phyloP scores from a whole-genome alignment of 2,888 invertebrate genomes.

The Ectobius pallidus region DNA sequence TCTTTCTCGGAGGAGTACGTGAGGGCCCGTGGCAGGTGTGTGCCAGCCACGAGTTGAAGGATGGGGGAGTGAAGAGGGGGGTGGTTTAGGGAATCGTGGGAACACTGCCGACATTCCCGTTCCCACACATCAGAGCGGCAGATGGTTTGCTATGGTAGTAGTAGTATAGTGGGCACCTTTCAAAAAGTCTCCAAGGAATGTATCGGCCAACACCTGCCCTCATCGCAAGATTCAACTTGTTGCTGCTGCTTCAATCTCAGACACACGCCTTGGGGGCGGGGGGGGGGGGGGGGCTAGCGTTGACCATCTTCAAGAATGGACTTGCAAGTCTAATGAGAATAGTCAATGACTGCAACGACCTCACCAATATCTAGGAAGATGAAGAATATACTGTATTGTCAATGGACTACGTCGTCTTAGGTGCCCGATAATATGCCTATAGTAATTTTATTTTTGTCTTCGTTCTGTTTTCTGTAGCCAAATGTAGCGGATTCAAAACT shows the following conservation, averaged over 20 bases:
- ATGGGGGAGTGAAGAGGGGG: slow-evolving; percentile 17
- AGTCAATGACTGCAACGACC: too few relatives aligned
- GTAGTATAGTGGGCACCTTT: background rate
- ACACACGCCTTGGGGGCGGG: too few relatives aligned
- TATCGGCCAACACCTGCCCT: slow-evolving; percentile 20
- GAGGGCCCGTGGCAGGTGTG: slow-evolving; percentile 47
- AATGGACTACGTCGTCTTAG: too few relatives aligned
- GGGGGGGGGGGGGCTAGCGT: too few relatives aligned
- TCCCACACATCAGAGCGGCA: slow-evolving; percentile 45
- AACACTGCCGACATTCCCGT: slow-evolving; percentile 40
- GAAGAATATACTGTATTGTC: too few relatives aligned
- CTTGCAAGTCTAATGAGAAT: too few relatives aligned
- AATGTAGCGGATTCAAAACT: too few relatives aligned
- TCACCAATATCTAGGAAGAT: too few relatives aligned
- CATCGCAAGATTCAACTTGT: slow-evolving; percentile 11
- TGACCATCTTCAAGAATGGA: too few relatives aligned
- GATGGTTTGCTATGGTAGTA: slow-evolving; percentile 36
- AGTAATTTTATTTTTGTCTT: too few relatives aligned
- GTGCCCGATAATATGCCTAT: too few relatives aligned
- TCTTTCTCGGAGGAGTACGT: background rate
- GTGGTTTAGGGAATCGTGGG: slow-evolving; percentile 43
- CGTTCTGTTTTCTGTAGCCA: too few relatives aligned
- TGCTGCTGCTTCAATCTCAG: background rate
- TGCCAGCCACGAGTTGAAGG: slow-evolving; percentile 43
- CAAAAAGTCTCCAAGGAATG: slow-evolving; percentile 17